Evolutionary conservation across 2,888 invertebrate species (phyloP), one percentile per base, ranked within the genome.

Genomic region (Eledona agricola): DNA sequence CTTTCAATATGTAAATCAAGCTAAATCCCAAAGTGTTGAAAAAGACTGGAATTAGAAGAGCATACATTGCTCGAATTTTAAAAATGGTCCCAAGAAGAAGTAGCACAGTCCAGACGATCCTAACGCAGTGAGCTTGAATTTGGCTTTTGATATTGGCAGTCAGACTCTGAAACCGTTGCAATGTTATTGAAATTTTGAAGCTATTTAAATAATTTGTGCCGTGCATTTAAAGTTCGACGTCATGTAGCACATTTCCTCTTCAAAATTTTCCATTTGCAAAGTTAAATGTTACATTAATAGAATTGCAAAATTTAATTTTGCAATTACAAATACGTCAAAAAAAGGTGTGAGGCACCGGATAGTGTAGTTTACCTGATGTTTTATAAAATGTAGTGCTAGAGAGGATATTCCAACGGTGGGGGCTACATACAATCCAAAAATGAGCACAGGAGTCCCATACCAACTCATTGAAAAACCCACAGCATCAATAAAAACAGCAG

Each of bases 81-180:
- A 68, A 51, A 38, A 65, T 50, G 6, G 73, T 72, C 26, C 67
- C 62, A 10, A 67, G 16, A 16, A 75, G 52, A 31, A 77, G 56
- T 20, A 74, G 20, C 6, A 69, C 25, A 2, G 73, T 73, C 74
- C 75, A 76, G 16, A 76, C 60, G 13, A 76, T 52, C 59, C 74
- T 66, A 2, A 65, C 60, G 15, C 67, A 55, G 43, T 72, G 69
- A 2, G 67, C 66, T 60, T 73, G 71, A 12, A 73, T 55, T 55
- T 72, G 71, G 5, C 64, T 63, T 57, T 67, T 65, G 1, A 70
- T 60, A 40, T 63, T 67, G 25, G 59, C 28, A 5, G 64, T 59
- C 32, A 71, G 52, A 49, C 58, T 68, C 72, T 73, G 53, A 19
- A 70, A 70, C n/a, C n/a, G n/a, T n/a, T n/a, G n/a, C n/a, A n/a